Evolutionary conservation across 2,797 vertebrate species (phyloP), one percentile per base, ranked within the genome.

Genomic region (Manis pentadactyla): DNA sequence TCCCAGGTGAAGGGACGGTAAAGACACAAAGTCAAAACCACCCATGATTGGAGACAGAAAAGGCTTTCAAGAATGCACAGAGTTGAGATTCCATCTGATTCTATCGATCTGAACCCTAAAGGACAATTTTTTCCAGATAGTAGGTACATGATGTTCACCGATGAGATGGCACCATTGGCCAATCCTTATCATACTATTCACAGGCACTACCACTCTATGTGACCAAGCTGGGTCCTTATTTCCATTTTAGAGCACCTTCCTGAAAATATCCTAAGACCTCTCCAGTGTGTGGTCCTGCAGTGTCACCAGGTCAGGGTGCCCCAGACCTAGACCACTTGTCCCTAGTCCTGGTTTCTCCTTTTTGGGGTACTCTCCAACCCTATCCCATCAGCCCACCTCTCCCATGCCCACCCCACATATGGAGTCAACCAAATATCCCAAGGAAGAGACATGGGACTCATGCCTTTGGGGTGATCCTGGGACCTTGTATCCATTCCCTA

Each of bases 371-470:
- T 57, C 21, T 53, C 7, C 15, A 75, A 42, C 23, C 3, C 11
- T n/a, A 14, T 1, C 11, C 7, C 3, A 9, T 66, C 29, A 37
- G 29, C 51, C 15, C 21, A 12, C 2, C 21, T 74, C 13, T 78
- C 37, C n/a, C 49, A 84, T 9, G 10, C 21, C 29, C 5, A 34
- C 2, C 13, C 4, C 2, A 19, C 11, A 27, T 2, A 0, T 42
- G 10, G 8, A 3, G 31, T 64, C 34, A 49, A 21, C 11, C 39
- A 46, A 71, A 53, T 46, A 23, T 1, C 3, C 8, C 17, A 39
- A 89, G 49, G 9, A n/a, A 11, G 4, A 49, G 6, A 9, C 31
- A 4, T 19, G 17, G 19, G 21, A 7, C 1, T 4, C 5, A 29
- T 5, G 17, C 3, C 34, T 61, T 61, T 39, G 34, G 5, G 23